Conservation (phyloP, 2,797 vertebrate genomes). For the Poliocrania exsul region DNA sequence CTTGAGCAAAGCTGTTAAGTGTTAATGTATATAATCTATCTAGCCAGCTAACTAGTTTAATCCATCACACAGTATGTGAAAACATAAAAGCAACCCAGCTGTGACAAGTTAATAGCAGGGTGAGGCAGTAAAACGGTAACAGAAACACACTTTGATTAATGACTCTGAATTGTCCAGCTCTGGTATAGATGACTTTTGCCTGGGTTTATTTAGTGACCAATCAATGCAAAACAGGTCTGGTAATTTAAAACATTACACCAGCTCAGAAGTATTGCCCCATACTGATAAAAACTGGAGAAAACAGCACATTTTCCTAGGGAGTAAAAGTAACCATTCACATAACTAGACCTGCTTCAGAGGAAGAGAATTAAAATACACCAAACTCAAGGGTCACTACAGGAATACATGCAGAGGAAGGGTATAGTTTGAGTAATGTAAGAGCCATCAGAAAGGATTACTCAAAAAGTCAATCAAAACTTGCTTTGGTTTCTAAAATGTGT, state of each 20-base stretch:
- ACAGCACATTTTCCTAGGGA: neutral
- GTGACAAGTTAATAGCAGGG: slow-evolving; percentile 75
- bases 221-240: slow-evolving; percentile 71
- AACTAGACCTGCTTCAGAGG: neutral
- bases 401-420: neutral
- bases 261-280: neutral
- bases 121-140: slow-evolving; percentile 67
- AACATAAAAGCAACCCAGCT: slow-evolving; percentile 71
- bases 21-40: slow-evolving; percentile 77
- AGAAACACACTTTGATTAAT: slow-evolving; percentile 74
- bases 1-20: slow-evolving; percentile 67
- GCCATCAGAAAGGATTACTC: neutral
- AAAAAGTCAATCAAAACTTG: neutral
- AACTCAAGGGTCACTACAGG: neutral
- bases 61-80: slow-evolving; percentile 71
- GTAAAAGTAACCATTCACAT: neutral
- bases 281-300: slow-evolving; percentile 3
- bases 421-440: neutral
- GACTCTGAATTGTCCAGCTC: slow-evolving; percentile 48
- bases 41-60: slow-evolving; percentile 80
- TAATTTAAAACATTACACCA: slow-evolving; percentile 64
- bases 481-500: neutral
- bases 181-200: slow-evolving; percentile 60
- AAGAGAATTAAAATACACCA: neutral
- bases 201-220: slow-evolving; percentile 69